Percentiles rank a stretch among this genome's conserved stretches.
phyloP scores from a whole-genome alignment of 1,140 invertebrate species.

The Saxidomus purpurata region DNA sequence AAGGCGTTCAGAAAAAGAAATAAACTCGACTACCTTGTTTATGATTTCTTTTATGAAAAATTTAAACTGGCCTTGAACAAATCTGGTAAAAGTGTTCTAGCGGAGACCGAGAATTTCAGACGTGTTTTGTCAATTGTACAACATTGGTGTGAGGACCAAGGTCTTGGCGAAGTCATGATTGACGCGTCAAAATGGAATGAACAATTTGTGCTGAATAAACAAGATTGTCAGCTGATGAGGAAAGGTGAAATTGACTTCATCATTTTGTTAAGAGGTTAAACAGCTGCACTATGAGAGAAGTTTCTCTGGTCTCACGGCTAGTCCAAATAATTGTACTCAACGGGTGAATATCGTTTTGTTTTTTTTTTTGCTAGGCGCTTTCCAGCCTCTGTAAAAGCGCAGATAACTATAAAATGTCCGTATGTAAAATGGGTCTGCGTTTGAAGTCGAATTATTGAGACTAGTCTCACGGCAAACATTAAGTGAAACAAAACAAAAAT shows the following conservation, averaged over 20 bases:
- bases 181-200: slow-evolving; percentile 48
- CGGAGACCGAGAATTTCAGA: slow-evolving; percentile 47
- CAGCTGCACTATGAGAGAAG: no score
- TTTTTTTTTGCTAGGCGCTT: no score
- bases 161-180: background rate
- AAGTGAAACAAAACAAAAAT: no score
- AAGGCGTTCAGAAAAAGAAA: slow-evolving; percentile 36
- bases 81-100: slow-evolving; percentile 39
- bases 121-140: slow-evolving; percentile 11
- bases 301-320: no score
- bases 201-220: slow-evolving; percentile 19
- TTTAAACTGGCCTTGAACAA: slow-evolving; percentile 50
- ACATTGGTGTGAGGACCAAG: slow-evolving; percentile 19
- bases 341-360: no score
- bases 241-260: slow-evolving; percentile 39
- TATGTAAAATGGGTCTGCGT: no score
- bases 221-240: slow-evolving; percentile 41
- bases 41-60: slow-evolving; percentile 62
- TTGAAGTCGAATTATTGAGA: no score
- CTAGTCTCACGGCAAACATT: no score
- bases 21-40: slow-evolving; percentile 64
- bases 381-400: no score
- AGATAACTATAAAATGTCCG: no score
- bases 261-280: background rate
- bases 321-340: no score